These are phyloP conservation scores for Orius laevigatus DNA, from an alignment of 1,140 invertebrate species.

Conservation along the genomic window DNA sequence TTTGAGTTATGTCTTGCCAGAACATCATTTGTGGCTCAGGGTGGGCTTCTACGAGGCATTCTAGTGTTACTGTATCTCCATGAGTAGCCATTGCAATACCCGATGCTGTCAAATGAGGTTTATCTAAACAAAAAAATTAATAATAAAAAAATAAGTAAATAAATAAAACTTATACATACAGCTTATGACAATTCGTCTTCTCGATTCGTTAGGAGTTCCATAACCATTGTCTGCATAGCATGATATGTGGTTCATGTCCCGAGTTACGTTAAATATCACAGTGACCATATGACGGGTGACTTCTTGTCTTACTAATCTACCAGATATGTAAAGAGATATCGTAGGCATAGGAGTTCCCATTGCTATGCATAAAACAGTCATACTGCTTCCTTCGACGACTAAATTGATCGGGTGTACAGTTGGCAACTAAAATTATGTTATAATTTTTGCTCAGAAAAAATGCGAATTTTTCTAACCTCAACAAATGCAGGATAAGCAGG, in stretches of 20 bases:
- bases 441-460: background rate
- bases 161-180: conserved; percentile 40
- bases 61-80: conserved; percentile 51
- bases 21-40: conserved; percentile 63
- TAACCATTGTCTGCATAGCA: conserved; percentile 75
- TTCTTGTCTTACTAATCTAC: conserved; percentile 53
- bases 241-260: conserved; percentile 65
- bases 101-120: conserved; percentile 52
- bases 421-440: conserved; percentile 40
- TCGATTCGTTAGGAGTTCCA: conserved; percentile 64
- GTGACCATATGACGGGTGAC: conserved; percentile 64
- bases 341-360: conserved; percentile 67
- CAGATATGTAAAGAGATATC: conserved; percentile 60
- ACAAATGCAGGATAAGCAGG: conserved; percentile 69
- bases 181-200: conserved; percentile 54
- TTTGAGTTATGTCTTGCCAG: conserved; percentile 52
- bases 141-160: too few species aligned
- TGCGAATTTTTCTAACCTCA: conserved; percentile 37
- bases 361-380: conserved; percentile 68
- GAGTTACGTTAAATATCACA: conserved; percentile 58
- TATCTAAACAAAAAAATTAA: conserved; percentile 40
- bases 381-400: conserved; percentile 61
- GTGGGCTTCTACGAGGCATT: conserved; percentile 56
- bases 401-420: conserved; percentile 65
- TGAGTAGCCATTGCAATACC: conserved; percentile 53